A percentile compares a stretch with the other conserved stretches of the same genome.
phyloP scores from a whole-genome alignment of 2,888 invertebrate genomes.

The Spodoptera exigua region DNA sequence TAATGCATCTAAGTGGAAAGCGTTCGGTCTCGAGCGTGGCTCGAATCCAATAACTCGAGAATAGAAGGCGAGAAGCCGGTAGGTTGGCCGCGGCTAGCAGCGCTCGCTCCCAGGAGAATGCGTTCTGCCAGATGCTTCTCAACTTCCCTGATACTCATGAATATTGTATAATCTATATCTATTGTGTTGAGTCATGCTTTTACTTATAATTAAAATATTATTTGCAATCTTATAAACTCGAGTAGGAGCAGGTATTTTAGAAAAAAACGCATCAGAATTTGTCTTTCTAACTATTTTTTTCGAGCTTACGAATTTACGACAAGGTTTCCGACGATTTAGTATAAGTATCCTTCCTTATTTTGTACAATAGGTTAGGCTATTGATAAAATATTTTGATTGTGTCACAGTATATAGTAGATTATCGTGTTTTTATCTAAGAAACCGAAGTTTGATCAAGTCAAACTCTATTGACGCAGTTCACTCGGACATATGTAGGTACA shows the following conservation, averaged over 20 bases:
- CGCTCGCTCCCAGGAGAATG: conserved; percentile 61
- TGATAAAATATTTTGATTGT: conserved; percentile 26
- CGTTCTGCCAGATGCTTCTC: conserved; percentile 47
- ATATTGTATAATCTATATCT: conserved; percentile 52
- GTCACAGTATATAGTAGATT: conserved; percentile 27
- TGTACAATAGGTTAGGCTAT: conserved; percentile 8
- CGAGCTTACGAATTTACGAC: neutral
- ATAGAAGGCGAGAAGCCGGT: conserved; percentile 51
- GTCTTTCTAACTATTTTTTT: neutral
- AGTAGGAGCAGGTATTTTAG: too few relatives aligned
- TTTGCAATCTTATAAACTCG: too few relatives aligned
- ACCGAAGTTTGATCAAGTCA: conserved; percentile 36
- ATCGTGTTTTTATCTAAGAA: conserved; percentile 26
- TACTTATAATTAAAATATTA: too few relatives aligned
- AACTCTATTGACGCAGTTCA: conserved; percentile 14
- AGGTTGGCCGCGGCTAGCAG: conserved; percentile 56
- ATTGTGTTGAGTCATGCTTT: too few relatives aligned
- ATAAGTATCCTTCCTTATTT: neutral
- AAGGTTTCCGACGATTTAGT: too few relatives aligned
- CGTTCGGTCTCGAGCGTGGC: conserved; percentile 58
- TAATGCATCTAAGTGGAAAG: conserved; percentile 63
- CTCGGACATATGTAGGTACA: neutral
- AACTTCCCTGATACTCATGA: conserved; percentile 69
- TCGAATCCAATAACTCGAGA: conserved; percentile 73
- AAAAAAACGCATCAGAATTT: too few relatives aligned